Base-by-base conservation (phyloP, 2,113 vertebrate species). In the Hippoglossus stenolepis region DNA sequence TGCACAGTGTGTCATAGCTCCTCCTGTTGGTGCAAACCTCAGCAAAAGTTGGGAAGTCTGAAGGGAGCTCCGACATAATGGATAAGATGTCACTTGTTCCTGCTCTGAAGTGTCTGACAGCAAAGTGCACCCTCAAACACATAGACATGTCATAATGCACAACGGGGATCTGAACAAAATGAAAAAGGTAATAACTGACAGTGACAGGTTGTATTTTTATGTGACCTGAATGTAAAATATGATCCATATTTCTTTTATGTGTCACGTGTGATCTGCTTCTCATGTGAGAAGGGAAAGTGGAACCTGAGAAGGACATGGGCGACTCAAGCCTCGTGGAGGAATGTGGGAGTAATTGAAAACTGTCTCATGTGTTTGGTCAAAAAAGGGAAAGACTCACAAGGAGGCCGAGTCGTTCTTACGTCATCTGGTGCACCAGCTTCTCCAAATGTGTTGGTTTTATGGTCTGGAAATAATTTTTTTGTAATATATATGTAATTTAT, bases 271-370 rank as follows among this genome's bases (percentile, higher is more conserved):
- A 61, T 80, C 54, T 58, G 73, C 73, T 77, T 73, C 70, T 68
- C 62, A 83, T 63, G 28, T 75, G 73, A 87, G 75, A 73, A 51
- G 45, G 77, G 88, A 85, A 72, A 86, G 89, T 88, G 89, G 67
- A 93, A 94, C 79, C 31, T 20, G 91, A 93, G 91, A 86, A 89
- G 90, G 90, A 91, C 89, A 88, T 70, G 28, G 10, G 54, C 43
- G 68, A 85, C 57, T 66, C 63, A 73, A 85, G 65, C 65, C 70
- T 43, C 1, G 6, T 13, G 31, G 56, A 51, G 79, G 71, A 85
- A 90, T 68, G 79, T 60, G 47, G 63, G 72, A 72, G 79, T 10
- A 77, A 49, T 63, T 69, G 72, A 79, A 80, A 89, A 58, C 60
- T 75, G 40, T 73, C 59, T 76, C 76, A 66, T 2, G 1, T 64